phyloP scores from a whole-genome alignment of 1,140 invertebrate species.

The Cydia strobilella region DNA sequence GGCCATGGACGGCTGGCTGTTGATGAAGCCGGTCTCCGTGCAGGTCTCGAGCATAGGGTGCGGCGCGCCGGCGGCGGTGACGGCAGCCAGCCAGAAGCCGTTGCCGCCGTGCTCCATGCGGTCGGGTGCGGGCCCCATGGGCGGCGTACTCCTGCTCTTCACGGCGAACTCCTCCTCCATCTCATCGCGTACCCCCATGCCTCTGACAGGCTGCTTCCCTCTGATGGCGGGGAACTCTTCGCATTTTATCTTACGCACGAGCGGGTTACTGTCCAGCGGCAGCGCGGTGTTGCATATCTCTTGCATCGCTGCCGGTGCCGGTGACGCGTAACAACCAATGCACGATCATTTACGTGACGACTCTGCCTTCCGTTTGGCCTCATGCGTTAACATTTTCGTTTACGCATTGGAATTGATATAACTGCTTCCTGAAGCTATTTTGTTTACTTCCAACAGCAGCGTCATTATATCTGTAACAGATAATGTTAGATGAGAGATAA shows the following conservation, averaged over 20 bases:
- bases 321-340: slow-evolving; percentile 50
- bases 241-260: slow-evolving; percentile 80
- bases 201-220: slow-evolving; percentile 70
- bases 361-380: slow-evolving; percentile 54
- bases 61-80: slow-evolving; percentile 74
- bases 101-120: slow-evolving; percentile 74
- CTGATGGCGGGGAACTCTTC: slow-evolving; percentile 76
- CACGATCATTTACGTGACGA: slow-evolving; percentile 64
- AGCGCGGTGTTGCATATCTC: slow-evolving; percentile 79
- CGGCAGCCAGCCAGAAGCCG: slow-evolving; percentile 77
- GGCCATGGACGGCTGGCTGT: slow-evolving; percentile 95
- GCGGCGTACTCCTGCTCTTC: slow-evolving; percentile 75
- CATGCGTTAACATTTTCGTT: slow-evolving; percentile 66
- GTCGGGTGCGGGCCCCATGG: slow-evolving; percentile 65
- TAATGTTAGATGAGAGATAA: background rate
- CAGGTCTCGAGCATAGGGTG: slow-evolving; percentile 76
- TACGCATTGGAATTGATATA: slow-evolving; percentile 38
- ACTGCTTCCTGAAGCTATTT: slow-evolving; percentile 37
- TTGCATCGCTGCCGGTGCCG: slow-evolving; percentile 76
- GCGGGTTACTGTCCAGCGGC: slow-evolving; percentile 76
- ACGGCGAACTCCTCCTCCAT: slow-evolving; percentile 79
- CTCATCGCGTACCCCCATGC: slow-evolving; percentile 76
- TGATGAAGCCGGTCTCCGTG: slow-evolving; percentile 93
- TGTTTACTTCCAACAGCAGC: slow-evolving; percentile 33
- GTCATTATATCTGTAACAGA: slow-evolving; percentile 60